Conservation (phyloP, 2,113 vertebrate species). For the rat (Rattus norvegicus) region GRCr8 NC_086024.1:34620001-34620500, state of each 20-base stretch:
- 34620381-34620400: neutral
- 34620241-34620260: neutral
- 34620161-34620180: no score
- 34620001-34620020: neutral
- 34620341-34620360: neutral
- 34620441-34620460: neutral
- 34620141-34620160: neutral
- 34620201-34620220: neutral
- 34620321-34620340: neutral
- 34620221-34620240: neutral
- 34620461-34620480: neutral
- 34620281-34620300: neutral
- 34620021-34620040: neutral
- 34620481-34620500: neutral
- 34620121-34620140: neutral
- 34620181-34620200: neutral
- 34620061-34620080: neutral
- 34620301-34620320: neutral
- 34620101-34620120: neutral
- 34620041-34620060: neutral
- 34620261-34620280: neutral
- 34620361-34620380: neutral
- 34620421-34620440: neutral
- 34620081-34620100: slow-evolving; percentile 22
- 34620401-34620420: neutral